Base-by-base conservation (phyloP, 2,888 invertebrate species). In the Cantharis lateralis region DNA sequence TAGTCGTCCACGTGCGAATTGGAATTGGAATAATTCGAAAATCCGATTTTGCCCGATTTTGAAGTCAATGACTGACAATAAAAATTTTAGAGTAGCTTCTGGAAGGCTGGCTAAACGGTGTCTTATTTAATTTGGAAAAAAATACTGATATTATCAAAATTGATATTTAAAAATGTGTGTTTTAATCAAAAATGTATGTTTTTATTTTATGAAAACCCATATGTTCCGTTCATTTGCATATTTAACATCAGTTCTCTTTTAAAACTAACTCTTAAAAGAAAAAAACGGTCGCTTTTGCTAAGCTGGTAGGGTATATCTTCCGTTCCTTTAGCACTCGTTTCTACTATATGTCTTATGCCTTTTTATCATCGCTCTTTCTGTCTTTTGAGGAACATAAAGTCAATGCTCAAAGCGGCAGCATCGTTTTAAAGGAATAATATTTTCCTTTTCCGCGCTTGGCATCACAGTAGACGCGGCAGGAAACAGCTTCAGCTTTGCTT, bases 391-490 rank as follows among this genome's bases (percentile, higher is more conserved):
- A 80, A 78, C 80, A 77, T 76, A 78, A 79, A 84, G 84, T 84
- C 84, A 84, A 85, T 84, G 83, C 82, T 83, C 83, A 84, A 85
- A 84, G 85, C 83, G 81, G 82, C 75, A 80, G 78, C 84, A 82
- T 84, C 84, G 84, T 82, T 84, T 83, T 83, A 82, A 84, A 84
- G 84, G 83, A 84, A 85, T 85, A 84, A 83, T 84, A 85, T 86
- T 86, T 85, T 84, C 85, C 82, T 82, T 83, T 82, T 83, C 80
- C 80, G 78, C 79, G 80, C 77, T 79, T 78, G 82, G 81, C 79
- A 79, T 79, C 78, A 78, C 79, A 78, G 78, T 68, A 78, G 76
- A 79, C 75, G 77, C 79, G 77, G 80, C 80, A 82, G 82, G 82
- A 82, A 83, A 84, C 83, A 84, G 83, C 82, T 84, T 83, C 81